Conservation (phyloP, 2,888 invertebrate species). For the Sabellastarte sp. region DNA sequence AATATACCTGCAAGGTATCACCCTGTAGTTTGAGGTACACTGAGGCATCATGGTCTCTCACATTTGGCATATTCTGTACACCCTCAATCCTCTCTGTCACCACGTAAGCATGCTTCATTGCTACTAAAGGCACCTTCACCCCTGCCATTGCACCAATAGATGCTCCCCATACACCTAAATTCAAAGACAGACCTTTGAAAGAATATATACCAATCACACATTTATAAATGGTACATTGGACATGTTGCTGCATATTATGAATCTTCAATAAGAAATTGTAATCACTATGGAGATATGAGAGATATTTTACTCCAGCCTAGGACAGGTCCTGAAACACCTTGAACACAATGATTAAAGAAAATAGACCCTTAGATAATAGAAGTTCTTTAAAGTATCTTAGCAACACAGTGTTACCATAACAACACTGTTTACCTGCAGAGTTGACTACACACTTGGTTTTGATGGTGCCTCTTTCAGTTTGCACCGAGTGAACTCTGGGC, state of each 20-base stretch:
- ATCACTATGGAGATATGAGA: no score
- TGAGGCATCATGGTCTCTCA: conserved; percentile 81
- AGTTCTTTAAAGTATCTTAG: no score
- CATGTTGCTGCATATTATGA: no score
- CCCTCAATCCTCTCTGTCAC: conserved; percentile 78
- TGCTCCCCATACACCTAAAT: conserved; percentile 76
- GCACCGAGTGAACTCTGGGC: conserved; percentile 73
- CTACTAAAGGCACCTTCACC: conserved; percentile 72
- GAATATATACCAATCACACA: not conserved
- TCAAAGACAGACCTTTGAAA: not conserved
- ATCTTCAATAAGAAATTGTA: no score
- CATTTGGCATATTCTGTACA: conserved; percentile 75
- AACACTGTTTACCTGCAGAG: conserved; percentile 68
- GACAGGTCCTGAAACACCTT: no score
- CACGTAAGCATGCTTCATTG: conserved; percentile 87
- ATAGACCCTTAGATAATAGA: no score
- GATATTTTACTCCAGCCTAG: no score
- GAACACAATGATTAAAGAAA: no score
- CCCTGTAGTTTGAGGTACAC: conserved; percentile 73
- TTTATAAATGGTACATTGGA: no score
- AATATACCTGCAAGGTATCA: conserved; percentile 67
- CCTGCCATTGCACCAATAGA: conserved; percentile 72
- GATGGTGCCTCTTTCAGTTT: conserved; percentile 74
- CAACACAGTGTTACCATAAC: no score
- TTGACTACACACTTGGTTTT: conserved; percentile 78